A percentile compares a stretch with the other conserved stretches of the same genome.
Evolutionary conservation across 1,140 invertebrate species (phyloP).

Genomic region (Apis cerana): DNA sequence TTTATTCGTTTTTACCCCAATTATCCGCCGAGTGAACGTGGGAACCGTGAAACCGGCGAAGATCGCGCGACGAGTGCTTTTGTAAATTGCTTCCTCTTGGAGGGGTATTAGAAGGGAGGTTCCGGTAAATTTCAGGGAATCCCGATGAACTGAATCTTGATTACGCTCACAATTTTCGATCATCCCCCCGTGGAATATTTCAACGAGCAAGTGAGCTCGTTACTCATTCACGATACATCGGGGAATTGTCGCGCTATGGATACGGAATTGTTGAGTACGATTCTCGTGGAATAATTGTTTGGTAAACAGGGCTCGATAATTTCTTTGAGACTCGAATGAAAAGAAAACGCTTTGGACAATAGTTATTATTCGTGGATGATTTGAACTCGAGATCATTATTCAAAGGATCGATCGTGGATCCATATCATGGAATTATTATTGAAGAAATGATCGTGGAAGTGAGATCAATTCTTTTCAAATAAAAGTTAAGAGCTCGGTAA

Average conservation of each 20-base stretch:
- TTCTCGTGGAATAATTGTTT: neutral
- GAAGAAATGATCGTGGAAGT: too few relatives aligned
- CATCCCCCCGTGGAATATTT: conserved; percentile 2
- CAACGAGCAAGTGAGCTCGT: neutral
- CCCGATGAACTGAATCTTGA: conserved; percentile 42
- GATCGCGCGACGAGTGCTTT: conserved; percentile 1
- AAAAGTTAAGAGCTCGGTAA: too few relatives aligned
- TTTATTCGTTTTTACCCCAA: neutral
- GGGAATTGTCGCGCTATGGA: neutral
- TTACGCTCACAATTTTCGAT: conserved; percentile 34
- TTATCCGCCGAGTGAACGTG: conserved; percentile 1
- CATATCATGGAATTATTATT: too few relatives aligned
- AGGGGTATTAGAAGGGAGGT: conserved; percentile 29
- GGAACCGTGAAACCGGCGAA: neutral
- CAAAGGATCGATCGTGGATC: too few relatives aligned
- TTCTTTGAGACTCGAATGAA: neutral
- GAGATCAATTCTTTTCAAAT: too few relatives aligned
- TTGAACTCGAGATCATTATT: too few relatives aligned
- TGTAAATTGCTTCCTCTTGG: conserved; percentile 28
- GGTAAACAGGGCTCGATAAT: neutral
- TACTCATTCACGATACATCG: neutral
- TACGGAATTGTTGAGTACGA: neutral
- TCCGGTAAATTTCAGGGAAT: conserved; percentile 24
- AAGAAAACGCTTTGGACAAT: too few relatives aligned
- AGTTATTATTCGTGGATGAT: too few relatives aligned